Conservation (phyloP, 1,140 invertebrate species). For the Drosophila sucinea region DNA sequence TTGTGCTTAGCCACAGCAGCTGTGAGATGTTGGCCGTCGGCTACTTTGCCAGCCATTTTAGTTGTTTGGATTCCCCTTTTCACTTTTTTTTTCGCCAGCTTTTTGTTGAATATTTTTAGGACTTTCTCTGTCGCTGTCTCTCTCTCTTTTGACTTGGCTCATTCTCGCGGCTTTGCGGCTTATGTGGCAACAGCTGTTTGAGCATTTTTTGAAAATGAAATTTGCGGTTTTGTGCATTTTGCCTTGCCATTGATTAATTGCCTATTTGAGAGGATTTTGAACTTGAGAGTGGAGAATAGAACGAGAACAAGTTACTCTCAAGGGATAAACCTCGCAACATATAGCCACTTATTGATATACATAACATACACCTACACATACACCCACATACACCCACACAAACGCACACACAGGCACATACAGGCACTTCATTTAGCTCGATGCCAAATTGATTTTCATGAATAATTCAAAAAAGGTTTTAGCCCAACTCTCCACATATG, state of each 20-base stretch:
- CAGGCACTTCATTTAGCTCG: constrained; percentile 3
- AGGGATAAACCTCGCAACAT: not conserved
- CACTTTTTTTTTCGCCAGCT: not conserved
- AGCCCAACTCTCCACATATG: constrained; percentile 10
- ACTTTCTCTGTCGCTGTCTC: not conserved
- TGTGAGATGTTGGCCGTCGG: constrained; percentile 34
- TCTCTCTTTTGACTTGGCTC: not conserved
- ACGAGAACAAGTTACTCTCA: not conserved
- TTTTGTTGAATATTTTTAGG: not conserved
- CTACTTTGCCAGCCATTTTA: constrained; percentile 61
- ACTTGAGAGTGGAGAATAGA: not conserved
- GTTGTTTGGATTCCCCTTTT: constrained; percentile 34
- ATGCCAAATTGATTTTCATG: constrained; percentile 74
- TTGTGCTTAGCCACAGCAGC: constrained; percentile 73
- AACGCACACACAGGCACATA: not conserved
- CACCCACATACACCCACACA: no score
- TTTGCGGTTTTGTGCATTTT: constrained; percentile 29
- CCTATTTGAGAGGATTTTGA: not conserved
- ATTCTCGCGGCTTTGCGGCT: constrained; percentile 44
- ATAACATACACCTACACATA: not conserved
- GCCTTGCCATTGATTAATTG: constrained; percentile 46
- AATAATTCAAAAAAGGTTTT: constrained; percentile 76
- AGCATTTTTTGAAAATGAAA: constrained; percentile 52
- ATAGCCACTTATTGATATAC: not conserved
- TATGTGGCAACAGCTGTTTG: constrained; percentile 74